Conservation (phyloP, 2,113 vertebrate species). For the Tragelaphus scriptus region DNA sequence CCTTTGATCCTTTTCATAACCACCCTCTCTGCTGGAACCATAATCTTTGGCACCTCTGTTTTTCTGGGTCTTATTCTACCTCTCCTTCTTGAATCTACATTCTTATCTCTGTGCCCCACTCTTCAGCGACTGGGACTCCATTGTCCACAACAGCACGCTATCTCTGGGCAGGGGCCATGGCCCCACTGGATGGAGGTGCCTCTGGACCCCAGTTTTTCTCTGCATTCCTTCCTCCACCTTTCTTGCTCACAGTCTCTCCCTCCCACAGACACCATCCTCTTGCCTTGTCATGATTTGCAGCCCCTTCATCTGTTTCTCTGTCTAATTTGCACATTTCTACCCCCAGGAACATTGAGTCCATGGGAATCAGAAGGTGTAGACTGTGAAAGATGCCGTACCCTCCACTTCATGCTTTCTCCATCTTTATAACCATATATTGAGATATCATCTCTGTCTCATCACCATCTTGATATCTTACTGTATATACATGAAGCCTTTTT, state of each 20-base stretch:
- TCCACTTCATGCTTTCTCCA: not conserved
- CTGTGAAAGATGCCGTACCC: not conserved
- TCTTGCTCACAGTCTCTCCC: not conserved
- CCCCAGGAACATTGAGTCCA: not conserved
- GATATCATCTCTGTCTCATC: not conserved
- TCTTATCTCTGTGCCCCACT: not conserved
- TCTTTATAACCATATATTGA: not conserved
- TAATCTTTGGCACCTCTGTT: not conserved
- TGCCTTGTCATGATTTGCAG: not conserved
- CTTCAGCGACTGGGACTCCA: accelerated
- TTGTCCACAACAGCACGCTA: accelerated
- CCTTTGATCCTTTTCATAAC: not conserved
- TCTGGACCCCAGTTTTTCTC: not conserved
- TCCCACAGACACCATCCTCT: not conserved
- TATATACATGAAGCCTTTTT: not conserved
- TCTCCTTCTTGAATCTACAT: not conserved
- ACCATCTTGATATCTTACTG: not conserved
- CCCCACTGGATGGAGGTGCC: accelerated
- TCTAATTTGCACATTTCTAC: not conserved
- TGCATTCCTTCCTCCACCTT: accelerated
- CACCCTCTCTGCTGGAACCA: not conserved
- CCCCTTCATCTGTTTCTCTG: not conserved
- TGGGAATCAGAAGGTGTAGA: not conserved
- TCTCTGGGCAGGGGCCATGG: not conserved
- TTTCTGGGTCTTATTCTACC: not conserved